Conservation (phyloP, 2,113 vertebrate genomes). For the Pyrgilauda ruficollis region DNA sequence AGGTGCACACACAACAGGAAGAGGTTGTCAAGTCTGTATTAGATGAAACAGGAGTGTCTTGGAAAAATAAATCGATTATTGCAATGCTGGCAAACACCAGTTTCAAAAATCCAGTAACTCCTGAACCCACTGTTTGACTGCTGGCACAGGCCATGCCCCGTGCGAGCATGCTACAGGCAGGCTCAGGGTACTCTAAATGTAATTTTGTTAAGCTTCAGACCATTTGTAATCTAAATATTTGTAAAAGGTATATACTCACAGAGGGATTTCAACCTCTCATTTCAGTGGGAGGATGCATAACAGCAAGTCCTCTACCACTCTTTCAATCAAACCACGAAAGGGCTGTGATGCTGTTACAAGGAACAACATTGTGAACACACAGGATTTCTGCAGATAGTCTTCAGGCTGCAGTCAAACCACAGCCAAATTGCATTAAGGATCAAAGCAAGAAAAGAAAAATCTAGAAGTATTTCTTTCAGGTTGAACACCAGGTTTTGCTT, state of each 20-base stretch:
- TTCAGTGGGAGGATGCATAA: neutral
- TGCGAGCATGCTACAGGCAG: fast-evolving
- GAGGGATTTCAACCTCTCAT: neutral
- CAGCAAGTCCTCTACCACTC: neutral
- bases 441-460: conserved; percentile 13
- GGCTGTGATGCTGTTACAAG: neutral
- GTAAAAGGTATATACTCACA: neutral
- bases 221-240: conserved; percentile 8
- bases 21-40: neutral
- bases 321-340: neutral
- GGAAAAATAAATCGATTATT: neutral
- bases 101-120: neutral
- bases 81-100: neutral
- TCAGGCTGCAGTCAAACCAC: conserved; percentile 21
- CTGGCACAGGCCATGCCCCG: neutral
- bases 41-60: neutral
- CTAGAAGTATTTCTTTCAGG: neutral
- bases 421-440: conserved; percentile 20
- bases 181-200: neutral
- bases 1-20: neutral
- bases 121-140: neutral
- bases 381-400: neutral
- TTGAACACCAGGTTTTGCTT: conserved; percentile 2
- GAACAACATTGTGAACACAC: neutral
- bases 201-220: neutral